A percentile compares a stretch with the other conserved stretches of the same genome.
Evolutionary conservation across 2,888 invertebrate species (phyloP).

Genomic region (Lasioglossum calceatum): DNA sequence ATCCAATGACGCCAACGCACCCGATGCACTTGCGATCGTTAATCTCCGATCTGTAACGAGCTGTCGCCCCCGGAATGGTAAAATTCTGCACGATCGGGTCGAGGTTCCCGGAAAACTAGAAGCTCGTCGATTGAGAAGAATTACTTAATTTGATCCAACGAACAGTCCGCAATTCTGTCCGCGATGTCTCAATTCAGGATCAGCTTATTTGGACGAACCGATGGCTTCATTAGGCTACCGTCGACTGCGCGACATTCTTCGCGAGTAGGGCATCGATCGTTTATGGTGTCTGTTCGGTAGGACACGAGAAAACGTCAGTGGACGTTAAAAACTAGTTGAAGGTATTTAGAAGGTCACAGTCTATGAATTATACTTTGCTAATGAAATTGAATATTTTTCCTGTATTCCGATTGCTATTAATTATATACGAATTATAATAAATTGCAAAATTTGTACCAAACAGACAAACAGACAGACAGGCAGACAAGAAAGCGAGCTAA

Average conservation of each 20-base stretch:
- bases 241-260: background rate
- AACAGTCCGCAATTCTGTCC: slow-evolving; percentile 1
- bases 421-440: background rate
- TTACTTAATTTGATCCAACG: slow-evolving; percentile 33
- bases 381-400: background rate
- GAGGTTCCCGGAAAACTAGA: slow-evolving; percentile 42
- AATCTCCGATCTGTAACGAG: slow-evolving; percentile 71
- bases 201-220: slow-evolving; percentile 39
- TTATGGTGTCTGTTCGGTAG: background rate
- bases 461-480: no score
- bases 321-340: no score
- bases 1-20: slow-evolving; percentile 74
- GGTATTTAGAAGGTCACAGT: background rate
- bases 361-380: background rate
- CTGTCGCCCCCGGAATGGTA: slow-evolving; percentile 51
- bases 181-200: slow-evolving; percentile 35
- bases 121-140: slow-evolving; percentile 10
- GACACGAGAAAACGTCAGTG: background rate
- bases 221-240: slow-evolving; percentile 12
- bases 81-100: slow-evolving; percentile 30
- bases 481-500: no score
- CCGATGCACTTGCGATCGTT: slow-evolving; percentile 74
- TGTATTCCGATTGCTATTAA: no score
- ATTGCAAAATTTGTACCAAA: no score
- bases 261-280: background rate